phyloP scores from a whole-genome alignment of 2,797 vertebrate species.

The Syngnathus acus region DNA sequence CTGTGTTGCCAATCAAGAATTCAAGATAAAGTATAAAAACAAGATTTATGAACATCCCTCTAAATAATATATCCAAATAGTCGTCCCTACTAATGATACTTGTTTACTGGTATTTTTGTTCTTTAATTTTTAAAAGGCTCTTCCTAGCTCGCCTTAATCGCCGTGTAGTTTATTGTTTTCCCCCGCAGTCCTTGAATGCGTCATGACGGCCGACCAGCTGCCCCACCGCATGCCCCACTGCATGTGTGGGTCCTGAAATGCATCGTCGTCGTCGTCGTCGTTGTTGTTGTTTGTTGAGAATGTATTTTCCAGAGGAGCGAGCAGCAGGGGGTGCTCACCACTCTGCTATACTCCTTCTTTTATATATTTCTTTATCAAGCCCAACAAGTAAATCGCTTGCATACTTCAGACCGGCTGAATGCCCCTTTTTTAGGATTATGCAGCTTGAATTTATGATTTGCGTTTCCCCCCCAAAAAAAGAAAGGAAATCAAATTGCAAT shows the following conservation, averaged over 20 bases:
- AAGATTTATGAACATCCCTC: not conserved
- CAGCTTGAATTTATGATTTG: conserved; percentile 4
- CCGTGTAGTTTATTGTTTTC: not conserved
- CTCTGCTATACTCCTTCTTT: conserved; percentile 13
- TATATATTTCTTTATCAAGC: not conserved
- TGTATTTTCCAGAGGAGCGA: conserved; percentile 73
- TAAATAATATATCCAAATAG: not conserved
- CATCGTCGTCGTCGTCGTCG: conserved; percentile 77
- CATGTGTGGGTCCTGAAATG: conserved; percentile 84
- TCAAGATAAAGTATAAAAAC: too few relatives aligned
- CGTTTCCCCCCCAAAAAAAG: not conserved
- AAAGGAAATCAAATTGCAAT: not conserved
- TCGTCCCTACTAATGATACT: not conserved
- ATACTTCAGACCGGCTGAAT: not conserved
- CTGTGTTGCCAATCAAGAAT: too few relatives aligned
- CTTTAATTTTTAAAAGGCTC: not conserved
- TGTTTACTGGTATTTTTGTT: not conserved
- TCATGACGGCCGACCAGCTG: conserved; percentile 79
- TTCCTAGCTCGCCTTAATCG: not conserved
- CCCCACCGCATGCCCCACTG: conserved; percentile 91
- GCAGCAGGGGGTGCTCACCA: conserved; percentile 61
- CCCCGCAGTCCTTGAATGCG: conserved; percentile 64
- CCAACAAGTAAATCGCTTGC: not conserved
- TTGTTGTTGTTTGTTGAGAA: conserved; percentile 66
- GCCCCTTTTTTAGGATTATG: not conserved